Base-by-base conservation (phyloP, 1,140 invertebrate species). In the Stenopsyche tienmushanensis region DNA sequence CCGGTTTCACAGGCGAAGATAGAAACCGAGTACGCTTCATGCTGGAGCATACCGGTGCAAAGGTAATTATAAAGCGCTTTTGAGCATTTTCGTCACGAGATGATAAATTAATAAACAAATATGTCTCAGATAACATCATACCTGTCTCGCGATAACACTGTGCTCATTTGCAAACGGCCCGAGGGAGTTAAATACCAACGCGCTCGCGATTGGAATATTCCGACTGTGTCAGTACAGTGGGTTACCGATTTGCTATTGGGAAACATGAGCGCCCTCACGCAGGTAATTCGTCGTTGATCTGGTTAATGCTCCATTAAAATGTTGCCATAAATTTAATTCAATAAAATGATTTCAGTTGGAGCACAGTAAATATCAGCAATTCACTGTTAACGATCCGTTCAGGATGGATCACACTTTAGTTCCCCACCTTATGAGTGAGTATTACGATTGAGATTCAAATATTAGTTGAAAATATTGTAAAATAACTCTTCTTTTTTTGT, bases 171-270 rank as follows among this genome's bases (percentile, higher is more conserved):
- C 73, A 84, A 85, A 71, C 93, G 92, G 71, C 85, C 88, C 0
- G 92, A 95, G 71, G 94, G 94, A 25, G 80, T 81, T 49, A 98
- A 98, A 77, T 96, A 90, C 78, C 83, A 88, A 70, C 92, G 93
- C 72, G 96, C 96, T 0, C 85, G 91, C 45, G 92, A 97, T 76
- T 98, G 93, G 92, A 85, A 84, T 71, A 86, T 85, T 15, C 89
- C 91, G 13, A 87, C 94, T 1, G 94, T 98, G 0, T 98, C 96
- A 77, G 88, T 91, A 5, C 88, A 92, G 65, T 98, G 96, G 96
- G 78, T 99, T 44, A 94, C 91, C 58, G 96, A 98, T 77, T 84
- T 98, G 39, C 82, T 97, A 68, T 88, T 97, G 64, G 96, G 96
- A 1, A 91, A 96, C 75, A 86, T 89, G 74, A 89, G 84, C 70